Conservation (phyloP, 1,140 invertebrate genomes). For the Diachasmimorpha longicaudata region DNA sequence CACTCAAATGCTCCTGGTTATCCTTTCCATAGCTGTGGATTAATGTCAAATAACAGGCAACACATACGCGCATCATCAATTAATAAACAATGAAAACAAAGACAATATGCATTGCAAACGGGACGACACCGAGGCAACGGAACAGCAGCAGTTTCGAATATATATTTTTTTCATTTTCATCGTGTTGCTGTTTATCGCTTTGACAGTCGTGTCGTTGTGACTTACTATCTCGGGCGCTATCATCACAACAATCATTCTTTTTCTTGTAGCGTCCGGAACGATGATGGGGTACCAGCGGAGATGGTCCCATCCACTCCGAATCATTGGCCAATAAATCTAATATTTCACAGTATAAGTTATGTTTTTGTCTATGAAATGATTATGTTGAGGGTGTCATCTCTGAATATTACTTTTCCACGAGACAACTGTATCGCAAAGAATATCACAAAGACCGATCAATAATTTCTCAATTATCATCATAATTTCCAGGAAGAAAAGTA, state of each 20-base stretch:
- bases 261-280: constrained; percentile 60
- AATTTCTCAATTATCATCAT: too few relatives aligned
- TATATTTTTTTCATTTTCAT: constrained; percentile 32
- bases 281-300: constrained; percentile 47
- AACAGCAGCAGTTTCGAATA: constrained; percentile 35
- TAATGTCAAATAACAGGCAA: constrained; percentile 46
- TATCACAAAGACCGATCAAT: too few relatives aligned
- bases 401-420: too few relatives aligned
- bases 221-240: constrained; percentile 60
- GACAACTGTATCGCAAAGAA: too few relatives aligned
- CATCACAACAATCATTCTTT: constrained; percentile 62
- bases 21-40: constrained; percentile 14
- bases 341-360: constrained; percentile 42
- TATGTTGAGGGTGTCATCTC: background rate
- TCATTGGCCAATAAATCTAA: constrained; percentile 57
- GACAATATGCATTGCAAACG: constrained; percentile 20
- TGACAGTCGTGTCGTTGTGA: constrained; percentile 37
- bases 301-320: constrained; percentile 53
- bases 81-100: background rate
- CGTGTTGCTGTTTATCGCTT: constrained; percentile 24
- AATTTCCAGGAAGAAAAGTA: background rate
- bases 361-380: background rate
- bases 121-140: constrained; percentile 57
- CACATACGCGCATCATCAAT: constrained; percentile 31
- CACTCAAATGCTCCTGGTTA: background rate